phyloP scores from a whole-genome alignment of 2,888 invertebrate species.

The Hyalella azteca region DNA sequence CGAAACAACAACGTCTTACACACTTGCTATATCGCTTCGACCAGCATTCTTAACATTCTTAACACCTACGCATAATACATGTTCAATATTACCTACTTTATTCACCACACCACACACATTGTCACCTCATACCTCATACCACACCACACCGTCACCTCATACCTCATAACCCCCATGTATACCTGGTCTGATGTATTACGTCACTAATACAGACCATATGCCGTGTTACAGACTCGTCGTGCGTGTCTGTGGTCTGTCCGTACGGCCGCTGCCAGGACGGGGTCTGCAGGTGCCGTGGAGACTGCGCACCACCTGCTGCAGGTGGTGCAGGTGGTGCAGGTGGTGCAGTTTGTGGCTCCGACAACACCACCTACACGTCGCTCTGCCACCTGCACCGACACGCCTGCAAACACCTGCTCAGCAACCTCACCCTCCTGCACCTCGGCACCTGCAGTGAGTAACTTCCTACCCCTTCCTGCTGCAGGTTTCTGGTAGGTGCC shows the following conservation, averaged over 20 bases:
- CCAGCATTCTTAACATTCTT: too few relatives aligned
- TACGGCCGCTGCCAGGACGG: slow-evolving; percentile 40
- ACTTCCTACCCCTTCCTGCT: background rate
- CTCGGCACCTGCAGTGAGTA: slow-evolving; percentile 49
- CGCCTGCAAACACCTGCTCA: slow-evolving; percentile 39
- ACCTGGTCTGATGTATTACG: too few relatives aligned
- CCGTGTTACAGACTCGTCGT: slow-evolving; percentile 6
- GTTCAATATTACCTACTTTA: too few relatives aligned
- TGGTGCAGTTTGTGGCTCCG: slow-evolving; percentile 48
- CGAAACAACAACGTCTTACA: too few relatives aligned
- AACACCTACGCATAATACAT: too few relatives aligned
- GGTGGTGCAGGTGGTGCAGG: slow-evolving; percentile 42
- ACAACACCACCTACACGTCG: slow-evolving; percentile 52
- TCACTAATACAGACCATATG: too few relatives aligned
- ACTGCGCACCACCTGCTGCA: slow-evolving; percentile 41
- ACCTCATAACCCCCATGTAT: too few relatives aligned
- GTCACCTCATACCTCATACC: too few relatives aligned
- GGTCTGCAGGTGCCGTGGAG: slow-evolving; percentile 42
- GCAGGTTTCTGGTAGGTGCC: background rate
- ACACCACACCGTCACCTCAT: too few relatives aligned
- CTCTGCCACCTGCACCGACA: slow-evolving; percentile 50
- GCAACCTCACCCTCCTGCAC: slow-evolving; percentile 44
- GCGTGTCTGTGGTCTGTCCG: slow-evolving; percentile 44
- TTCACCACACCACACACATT: too few relatives aligned
- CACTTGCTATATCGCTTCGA: too few relatives aligned